Conservation (phyloP, 2,888 invertebrate species). For the Scaptomyza cyrtandrae region DNA sequence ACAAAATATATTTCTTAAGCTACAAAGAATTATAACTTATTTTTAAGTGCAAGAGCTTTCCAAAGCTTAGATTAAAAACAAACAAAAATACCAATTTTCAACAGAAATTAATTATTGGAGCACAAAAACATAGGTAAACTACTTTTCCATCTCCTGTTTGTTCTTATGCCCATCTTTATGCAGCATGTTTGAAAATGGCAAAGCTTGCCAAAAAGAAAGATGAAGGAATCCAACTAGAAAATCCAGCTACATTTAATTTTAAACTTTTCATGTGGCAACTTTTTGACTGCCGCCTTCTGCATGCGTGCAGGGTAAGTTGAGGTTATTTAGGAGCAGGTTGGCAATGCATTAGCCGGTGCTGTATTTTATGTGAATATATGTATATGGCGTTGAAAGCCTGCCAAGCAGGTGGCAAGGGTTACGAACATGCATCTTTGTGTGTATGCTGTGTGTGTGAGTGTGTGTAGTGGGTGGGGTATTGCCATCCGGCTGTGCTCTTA, state of each 20-base stretch:
- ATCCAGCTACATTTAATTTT: conserved; percentile 72
- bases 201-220: neutral
- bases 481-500: conserved; percentile 62
- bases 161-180: neutral
- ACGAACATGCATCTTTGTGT: neutral
- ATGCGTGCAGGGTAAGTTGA: conserved; percentile 24
- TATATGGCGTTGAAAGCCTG: conserved; percentile 34
- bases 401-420: conserved; percentile 26
- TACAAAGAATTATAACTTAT: neutral
- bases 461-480: neutral
- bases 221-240: conserved; percentile 35
- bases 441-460: too few relatives aligned
- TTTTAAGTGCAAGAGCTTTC: too few relatives aligned
- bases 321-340: conserved; percentile 64
- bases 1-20: neutral
- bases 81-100: too few relatives aligned
- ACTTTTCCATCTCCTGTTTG: neutral
- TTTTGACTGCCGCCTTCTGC: conserved; percentile 50
- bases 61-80: too few relatives aligned
- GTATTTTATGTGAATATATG: conserved; percentile 54
- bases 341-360: conserved; percentile 67
- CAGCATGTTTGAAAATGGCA: neutral
- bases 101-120: too few relatives aligned
- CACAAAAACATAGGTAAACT: too few relatives aligned
- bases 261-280: conserved; percentile 70